Evolutionary conservation across 2,888 invertebrate genomes (phyloP), one percentile per base, ranked within the genome.

Genomic region (Tuberolachnus salignus): DNA sequence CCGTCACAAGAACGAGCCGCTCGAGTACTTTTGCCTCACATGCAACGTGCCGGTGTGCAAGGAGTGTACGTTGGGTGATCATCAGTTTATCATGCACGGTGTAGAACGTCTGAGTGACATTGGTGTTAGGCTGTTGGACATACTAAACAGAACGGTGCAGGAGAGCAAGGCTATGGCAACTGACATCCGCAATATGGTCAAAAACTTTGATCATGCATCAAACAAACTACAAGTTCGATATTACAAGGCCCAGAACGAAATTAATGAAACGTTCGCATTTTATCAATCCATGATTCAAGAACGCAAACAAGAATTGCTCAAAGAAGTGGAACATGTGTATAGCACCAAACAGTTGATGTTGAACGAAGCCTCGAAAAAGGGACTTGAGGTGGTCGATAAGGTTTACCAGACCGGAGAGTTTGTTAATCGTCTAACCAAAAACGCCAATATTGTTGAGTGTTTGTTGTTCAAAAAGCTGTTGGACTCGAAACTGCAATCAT

Each of bases 261-360:
- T 98, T 83, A 95, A 94, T 85, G 98, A 98, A 85, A 97, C 98
- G 71, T 97, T 95, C 87, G 94, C 94, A 86, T 97, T 96, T 86
- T 96, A 98, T 85, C 90, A 94, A 84, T 94, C 95, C 73, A 93
- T 97, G 92, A 88, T 99, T 80, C 98, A 98, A 84, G 98, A 99
- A 86, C 91, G 97, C 81, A 97, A 97, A 85, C 93, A 93, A 84
- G 97, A 97, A 85, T 87, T 97, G 83, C 88, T 97, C 81, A 97
- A 97, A 85, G 98, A 99, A 86, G 89, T 99, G 80, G 98, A 99
- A 85, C 92, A 94, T 83, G 92, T 95, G 10, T 97, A 94, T 86
- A 94, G 94, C 78, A 91, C 94, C 9, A 97, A 96, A 86, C 95
- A 95, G 86, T 91, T 95, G 83, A 92, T 94, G 34, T 88, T 97